A percentile compares a stretch with the other conserved stretches of the same genome.
phyloP scores from a whole-genome alignment of 2,113 vertebrate genomes.

The Pluvialis apricaria region DNA sequence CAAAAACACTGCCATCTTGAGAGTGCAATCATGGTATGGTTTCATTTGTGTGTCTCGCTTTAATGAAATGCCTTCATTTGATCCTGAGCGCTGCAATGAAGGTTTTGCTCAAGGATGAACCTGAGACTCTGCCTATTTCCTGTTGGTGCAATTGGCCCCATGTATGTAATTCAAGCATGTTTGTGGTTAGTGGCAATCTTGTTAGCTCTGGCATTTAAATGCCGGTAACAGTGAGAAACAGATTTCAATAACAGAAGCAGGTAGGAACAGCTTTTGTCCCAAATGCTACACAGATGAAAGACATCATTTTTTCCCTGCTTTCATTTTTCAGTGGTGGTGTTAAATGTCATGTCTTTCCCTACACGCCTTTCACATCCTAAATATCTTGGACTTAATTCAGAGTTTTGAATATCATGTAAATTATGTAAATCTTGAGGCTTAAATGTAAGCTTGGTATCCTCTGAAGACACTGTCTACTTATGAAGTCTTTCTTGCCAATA shows the following conservation, averaged over 20 bases:
- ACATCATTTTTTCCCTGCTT: background rate
- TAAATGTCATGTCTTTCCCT: slow-evolving; percentile 9
- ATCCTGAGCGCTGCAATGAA: background rate
- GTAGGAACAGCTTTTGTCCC: background rate
- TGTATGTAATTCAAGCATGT: background rate
- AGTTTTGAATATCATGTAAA: slow-evolving; percentile 44
- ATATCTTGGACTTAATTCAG: slow-evolving; percentile 45
- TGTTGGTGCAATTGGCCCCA: background rate
- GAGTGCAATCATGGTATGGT: background rate
- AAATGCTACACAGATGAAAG: background rate
- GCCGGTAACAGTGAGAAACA: background rate
- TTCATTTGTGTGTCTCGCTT: background rate
- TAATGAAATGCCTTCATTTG: background rate
- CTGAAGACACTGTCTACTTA: slow-evolving; percentile 25
- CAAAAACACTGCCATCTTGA: background rate
- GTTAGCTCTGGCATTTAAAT: background rate
- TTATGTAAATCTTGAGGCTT: slow-evolving; percentile 67
- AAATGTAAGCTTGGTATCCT: slow-evolving; percentile 49
- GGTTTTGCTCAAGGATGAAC: background rate
- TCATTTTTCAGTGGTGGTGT: background rate
- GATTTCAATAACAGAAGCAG: background rate
- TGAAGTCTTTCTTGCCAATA: background rate
- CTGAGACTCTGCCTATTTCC: background rate
- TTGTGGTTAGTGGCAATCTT: background rate
- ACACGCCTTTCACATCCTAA: slow-evolving; percentile 12